phyloP scores from a whole-genome alignment of 2,113 vertebrate species.

The Eulacestoma nigropectus region DNA sequence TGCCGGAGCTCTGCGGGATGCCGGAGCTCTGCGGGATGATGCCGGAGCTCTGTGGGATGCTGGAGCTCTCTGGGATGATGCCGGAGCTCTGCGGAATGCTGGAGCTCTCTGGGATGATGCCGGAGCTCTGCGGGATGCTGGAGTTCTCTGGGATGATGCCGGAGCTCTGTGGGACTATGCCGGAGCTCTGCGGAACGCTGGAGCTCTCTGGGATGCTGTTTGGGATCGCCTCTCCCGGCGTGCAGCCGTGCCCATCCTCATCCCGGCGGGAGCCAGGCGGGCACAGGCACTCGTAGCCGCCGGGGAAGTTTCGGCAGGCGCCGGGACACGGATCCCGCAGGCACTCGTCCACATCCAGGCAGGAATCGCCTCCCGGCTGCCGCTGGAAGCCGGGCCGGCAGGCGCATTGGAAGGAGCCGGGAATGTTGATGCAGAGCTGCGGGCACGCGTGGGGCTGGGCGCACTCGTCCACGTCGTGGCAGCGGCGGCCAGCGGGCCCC shows the following conservation, averaged over 20 bases:
- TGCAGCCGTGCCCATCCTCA: conserved; percentile 24
- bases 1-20: not conserved
- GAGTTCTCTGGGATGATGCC: rapidly evolving
- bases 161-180: not conserved
- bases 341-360: conserved; percentile 69
- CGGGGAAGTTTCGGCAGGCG: conserved; percentile 55
- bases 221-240: rapidly evolving
- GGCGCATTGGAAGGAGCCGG: conserved; percentile 64
- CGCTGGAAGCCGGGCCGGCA: conserved; percentile 67
- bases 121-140: not conserved
- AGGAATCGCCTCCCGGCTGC: not conserved
- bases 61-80: not conserved
- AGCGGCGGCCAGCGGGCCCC: not conserved
- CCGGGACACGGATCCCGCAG: conserved; percentile 43
- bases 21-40: not conserved
- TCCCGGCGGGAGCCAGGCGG: not conserved
- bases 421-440: conserved; percentile 71
- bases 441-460: not conserved
- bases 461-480: conserved; percentile 67
- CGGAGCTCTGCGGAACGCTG: rapidly evolving
- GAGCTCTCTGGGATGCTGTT: not conserved
- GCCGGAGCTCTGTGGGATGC: not conserved
- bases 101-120: rapidly evolving
- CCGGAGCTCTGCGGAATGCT: rapidly evolving
- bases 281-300: conserved; percentile 71